A percentile compares a stretch with the other conserved stretches of the same genome.
Evolutionary conservation across 2,797 vertebrate species (phyloP).

Genomic region (Centropyge bicolor): DNA sequence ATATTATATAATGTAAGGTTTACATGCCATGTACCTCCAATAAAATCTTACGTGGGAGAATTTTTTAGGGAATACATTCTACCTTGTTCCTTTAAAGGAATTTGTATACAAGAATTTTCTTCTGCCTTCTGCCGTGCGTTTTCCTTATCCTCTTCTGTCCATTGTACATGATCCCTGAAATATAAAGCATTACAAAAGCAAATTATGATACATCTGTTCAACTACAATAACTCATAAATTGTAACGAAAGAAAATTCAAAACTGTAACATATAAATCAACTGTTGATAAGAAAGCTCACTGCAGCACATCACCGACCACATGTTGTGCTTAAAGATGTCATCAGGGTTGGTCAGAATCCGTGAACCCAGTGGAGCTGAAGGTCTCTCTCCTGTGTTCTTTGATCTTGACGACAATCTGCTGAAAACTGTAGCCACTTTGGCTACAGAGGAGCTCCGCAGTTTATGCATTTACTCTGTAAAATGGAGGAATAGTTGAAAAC

Average conservation of each 20-base stretch:
- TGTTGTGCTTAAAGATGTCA: conserved; percentile 86
- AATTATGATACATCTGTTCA: neutral
- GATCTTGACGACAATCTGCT: conserved; percentile 76
- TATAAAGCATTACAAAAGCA: conserved; percentile 24
- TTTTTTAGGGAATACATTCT: conserved; percentile 36
- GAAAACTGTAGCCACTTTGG: conserved; percentile 75
- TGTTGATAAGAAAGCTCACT: conserved; percentile 1
- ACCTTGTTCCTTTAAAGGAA: conserved; percentile 88
- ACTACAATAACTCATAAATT: neutral
- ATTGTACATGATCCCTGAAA: conserved; percentile 93
- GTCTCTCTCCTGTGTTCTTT: conserved; percentile 80
- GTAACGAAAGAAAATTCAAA: neutral
- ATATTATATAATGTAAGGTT: neutral
- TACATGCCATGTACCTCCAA: too few species aligned
- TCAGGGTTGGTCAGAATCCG: conserved; percentile 89
- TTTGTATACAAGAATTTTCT: conserved; percentile 88
- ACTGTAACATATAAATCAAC: neutral
- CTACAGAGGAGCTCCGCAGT: conserved; percentile 46
- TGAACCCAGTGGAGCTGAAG: conserved; percentile 89
- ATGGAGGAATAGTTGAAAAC: neutral
- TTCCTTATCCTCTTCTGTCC: conserved; percentile 90
- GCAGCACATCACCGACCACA: conserved; percentile 77
- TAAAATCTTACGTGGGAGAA: neutral
- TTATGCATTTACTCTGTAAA: conserved; percentile 77
- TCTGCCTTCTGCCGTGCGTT: conserved; percentile 85